Evolutionary conservation across 1,140 invertebrate species (phyloP).

Genomic region (Palaemon carinicauda): DNA sequence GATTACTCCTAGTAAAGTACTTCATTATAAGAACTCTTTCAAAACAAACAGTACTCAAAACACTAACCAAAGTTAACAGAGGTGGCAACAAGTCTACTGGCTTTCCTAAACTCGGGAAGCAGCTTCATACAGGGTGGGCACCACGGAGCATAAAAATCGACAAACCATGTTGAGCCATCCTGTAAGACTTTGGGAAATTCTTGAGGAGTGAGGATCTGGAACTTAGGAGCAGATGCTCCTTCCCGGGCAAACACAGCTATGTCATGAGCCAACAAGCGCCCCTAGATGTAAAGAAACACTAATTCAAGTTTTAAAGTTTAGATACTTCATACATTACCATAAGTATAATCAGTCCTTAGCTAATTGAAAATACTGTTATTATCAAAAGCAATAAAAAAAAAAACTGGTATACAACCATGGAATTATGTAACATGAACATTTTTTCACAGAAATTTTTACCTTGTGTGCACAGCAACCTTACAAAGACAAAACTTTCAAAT

Average conservation of each 20-base stretch:
- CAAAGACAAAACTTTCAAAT: too few relatives aligned
- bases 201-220: conserved; percentile 68
- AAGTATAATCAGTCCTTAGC: too few relatives aligned
- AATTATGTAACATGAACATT: too few relatives aligned
- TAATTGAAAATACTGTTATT: too few relatives aligned
- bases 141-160: conserved; percentile 85
- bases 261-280: conserved; percentile 73
- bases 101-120: conserved; percentile 76
- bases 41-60: neutral
- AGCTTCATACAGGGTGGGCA: conserved; percentile 83
- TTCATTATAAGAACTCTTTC: neutral
- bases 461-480: too few relatives aligned
- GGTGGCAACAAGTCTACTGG: conserved; percentile 58
- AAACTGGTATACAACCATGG: too few relatives aligned
- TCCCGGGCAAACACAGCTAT: conserved; percentile 76
- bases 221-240: conserved; percentile 68
- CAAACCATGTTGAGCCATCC: conserved; percentile 69
- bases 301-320: too few relatives aligned
- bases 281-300: conserved; percentile 68
- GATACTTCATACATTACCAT: too few relatives aligned
- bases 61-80: conserved; percentile 72
- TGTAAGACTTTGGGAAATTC: conserved; percentile 69
- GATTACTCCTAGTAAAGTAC: too few relatives aligned
- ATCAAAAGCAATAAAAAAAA: too few relatives aligned
- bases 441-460: too few relatives aligned